A percentile compares a stretch with the other conserved stretches of the same genome.
Conservation (phyloP, 2,888 invertebrate species). For the Maniola hyperantus region DNA sequence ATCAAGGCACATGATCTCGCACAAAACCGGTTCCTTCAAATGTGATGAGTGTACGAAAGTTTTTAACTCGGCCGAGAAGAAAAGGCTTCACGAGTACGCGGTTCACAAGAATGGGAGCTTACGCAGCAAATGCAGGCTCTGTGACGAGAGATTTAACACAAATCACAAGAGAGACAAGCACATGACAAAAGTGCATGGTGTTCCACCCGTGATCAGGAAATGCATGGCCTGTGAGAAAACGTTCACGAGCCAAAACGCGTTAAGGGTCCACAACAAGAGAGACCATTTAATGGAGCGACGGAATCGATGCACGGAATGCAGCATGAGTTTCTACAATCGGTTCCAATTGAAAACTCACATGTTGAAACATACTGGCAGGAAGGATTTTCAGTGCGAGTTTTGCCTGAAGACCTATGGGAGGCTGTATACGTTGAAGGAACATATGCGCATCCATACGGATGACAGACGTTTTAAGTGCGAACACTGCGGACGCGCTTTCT, state of each 20-base stretch:
- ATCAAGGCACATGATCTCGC: slow-evolving; percentile 39
- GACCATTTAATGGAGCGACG: slow-evolving; percentile 44
- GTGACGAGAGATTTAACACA: slow-evolving; percentile 19
- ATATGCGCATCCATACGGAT: slow-evolving; percentile 54
- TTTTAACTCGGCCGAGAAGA: slow-evolving; percentile 40
- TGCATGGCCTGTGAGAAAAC: slow-evolving; percentile 46
- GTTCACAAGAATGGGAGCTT: slow-evolving; percentile 21
- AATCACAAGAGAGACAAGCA: slow-evolving; percentile 42
- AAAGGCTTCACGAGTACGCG: slow-evolving; percentile 40
- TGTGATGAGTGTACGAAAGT: slow-evolving; percentile 44
- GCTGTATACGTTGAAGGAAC: slow-evolving; percentile 47
- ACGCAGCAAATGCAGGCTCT: slow-evolving; percentile 21
- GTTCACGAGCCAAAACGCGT: slow-evolving; percentile 39
- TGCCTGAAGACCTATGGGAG: slow-evolving; percentile 46
- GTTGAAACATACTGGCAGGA: slow-evolving; percentile 46
- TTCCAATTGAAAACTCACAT: slow-evolving; percentile 46
- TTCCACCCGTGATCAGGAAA: slow-evolving; percentile 32
- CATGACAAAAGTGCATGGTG: slow-evolving; percentile 43
- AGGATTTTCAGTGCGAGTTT: slow-evolving; percentile 45
- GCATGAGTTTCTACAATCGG: slow-evolving; percentile 51
- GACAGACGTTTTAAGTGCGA: slow-evolving; percentile 50
- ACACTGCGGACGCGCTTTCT: slow-evolving; percentile 48
- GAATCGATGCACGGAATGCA: slow-evolving; percentile 45
- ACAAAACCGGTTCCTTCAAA: slow-evolving; percentile 42
- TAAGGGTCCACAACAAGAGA: slow-evolving; percentile 39